A percentile compares a stretch with the other conserved stretches of the same genome.
phyloP scores from a whole-genome alignment of 1,140 invertebrate genomes.

The Ceratina japonica region DNA sequence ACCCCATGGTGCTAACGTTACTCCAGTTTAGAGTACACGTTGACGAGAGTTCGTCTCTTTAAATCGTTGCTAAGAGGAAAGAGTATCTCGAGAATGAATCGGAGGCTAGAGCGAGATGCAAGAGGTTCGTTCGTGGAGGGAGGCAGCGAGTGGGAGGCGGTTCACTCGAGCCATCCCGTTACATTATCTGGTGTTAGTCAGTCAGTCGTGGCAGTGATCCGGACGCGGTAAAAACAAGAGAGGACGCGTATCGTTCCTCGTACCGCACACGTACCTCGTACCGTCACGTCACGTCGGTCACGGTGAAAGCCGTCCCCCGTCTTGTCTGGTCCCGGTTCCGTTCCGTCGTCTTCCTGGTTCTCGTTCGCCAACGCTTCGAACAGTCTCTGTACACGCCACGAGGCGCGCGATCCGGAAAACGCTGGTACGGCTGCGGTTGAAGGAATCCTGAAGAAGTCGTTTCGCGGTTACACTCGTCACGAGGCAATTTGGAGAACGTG shows the following conservation, averaged over 20 bases:
- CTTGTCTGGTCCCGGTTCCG: background rate
- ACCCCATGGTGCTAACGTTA: too few species aligned
- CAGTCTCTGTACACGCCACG: too few species aligned
- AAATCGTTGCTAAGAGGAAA: slow-evolving; percentile 1
- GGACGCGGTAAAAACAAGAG: slow-evolving; percentile 51
- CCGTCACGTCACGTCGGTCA: slow-evolving; percentile 2
- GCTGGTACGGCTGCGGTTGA: too few species aligned
- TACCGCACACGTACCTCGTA: background rate
- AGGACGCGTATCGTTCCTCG: background rate
- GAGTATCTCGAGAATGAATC: background rate
- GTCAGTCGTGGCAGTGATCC: slow-evolving; percentile 71
- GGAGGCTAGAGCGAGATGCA: background rate
- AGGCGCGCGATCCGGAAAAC: too few species aligned
- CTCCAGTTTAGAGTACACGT: slow-evolving; percentile 5
- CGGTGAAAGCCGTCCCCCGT: background rate
- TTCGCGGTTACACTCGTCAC: background rate
- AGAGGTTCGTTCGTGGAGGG: background rate
- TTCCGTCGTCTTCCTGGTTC: background rate
- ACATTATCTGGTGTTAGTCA: slow-evolving; percentile 76
- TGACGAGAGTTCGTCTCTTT: slow-evolving; percentile 8
- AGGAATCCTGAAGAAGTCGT: background rate
- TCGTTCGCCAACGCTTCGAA: background rate
- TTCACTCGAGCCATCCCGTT: slow-evolving; percentile 69
- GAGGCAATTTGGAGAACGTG: too few species aligned
- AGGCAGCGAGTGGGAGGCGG: slow-evolving; percentile 68